These are phyloP conservation scores for Ichneumon xanthorius DNA, from an alignment of 2,888 invertebrate genomes.

Conservation along the genomic window DNA sequence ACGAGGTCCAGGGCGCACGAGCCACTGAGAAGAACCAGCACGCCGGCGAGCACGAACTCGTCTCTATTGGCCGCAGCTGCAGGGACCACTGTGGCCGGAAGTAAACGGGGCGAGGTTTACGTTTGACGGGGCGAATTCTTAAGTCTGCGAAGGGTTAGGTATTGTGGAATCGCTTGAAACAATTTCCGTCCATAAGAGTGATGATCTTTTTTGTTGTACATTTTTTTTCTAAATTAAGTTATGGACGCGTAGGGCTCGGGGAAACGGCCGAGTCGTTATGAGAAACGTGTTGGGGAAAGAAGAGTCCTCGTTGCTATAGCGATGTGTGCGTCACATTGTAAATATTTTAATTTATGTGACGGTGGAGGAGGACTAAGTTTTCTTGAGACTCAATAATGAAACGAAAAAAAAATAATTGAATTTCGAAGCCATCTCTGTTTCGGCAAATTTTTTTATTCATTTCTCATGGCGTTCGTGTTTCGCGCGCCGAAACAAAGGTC, in stretches of 20 bases:
- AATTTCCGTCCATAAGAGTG: conserved; percentile 55
- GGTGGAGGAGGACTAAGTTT: conserved; percentile 2
- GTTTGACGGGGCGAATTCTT: conserved; percentile 82
- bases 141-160: neutral
- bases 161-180: conserved; percentile 1
- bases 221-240: neutral
- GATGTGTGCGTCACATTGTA: conserved; percentile 53
- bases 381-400: conserved; percentile 24
- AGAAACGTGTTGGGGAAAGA: neutral
- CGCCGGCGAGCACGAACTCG: conserved; percentile 78
- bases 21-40: conserved; percentile 85
- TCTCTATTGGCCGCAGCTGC: conserved; percentile 68
- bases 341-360: conserved; percentile 65
- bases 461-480: neutral
- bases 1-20: conserved; percentile 70
- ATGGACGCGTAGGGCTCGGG: neutral
- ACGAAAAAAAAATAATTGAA: neutral
- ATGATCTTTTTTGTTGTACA: conserved; percentile 35
- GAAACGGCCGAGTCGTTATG: conserved; percentile 8
- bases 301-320: conserved; percentile 2
- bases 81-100: conserved; percentile 69
- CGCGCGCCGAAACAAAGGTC: neutral
- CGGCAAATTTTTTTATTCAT: neutral
- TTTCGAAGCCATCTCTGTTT: neutral
- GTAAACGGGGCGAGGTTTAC: conserved; percentile 87